These are phyloP conservation scores for Chromis chromis DNA, from an alignment of 2,797 vertebrate species.

Conservation along the genomic window DNA sequence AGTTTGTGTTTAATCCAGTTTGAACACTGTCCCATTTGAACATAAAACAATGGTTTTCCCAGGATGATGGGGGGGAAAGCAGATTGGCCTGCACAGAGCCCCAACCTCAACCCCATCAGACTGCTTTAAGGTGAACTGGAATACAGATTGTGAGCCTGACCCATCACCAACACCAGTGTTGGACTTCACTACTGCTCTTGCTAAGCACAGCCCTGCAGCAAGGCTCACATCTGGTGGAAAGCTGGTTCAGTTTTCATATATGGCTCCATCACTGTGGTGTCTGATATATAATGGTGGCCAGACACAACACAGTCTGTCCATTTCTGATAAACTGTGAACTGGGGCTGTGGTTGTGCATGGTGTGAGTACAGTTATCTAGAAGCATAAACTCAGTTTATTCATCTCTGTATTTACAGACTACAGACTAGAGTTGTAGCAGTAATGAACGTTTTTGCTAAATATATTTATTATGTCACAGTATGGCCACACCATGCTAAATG, in stretches of 20 bases:
- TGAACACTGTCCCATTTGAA: neutral
- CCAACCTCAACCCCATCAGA: neutral
- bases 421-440: neutral
- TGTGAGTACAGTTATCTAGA: neutral
- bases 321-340: neutral
- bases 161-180: constrained; percentile 11
- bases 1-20: neutral
- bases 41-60: neutral
- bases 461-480: neutral
- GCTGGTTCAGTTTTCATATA: neutral
- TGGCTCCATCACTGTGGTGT: neutral
- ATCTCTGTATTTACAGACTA: neutral
- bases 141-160: neutral
- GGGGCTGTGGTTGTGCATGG: neutral
- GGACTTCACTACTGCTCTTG: neutral
- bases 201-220: neutral
- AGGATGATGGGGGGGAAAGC: neutral
- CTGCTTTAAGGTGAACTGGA: constrained; percentile 9
- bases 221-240: neutral
- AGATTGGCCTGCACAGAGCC: neutral
- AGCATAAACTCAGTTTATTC: too few relatives aligned
- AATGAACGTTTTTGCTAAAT: neutral
- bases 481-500: neutral
- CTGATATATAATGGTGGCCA: neutral
- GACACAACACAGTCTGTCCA: neutral